Evolutionary conservation across 1,140 invertebrate genomes (phyloP).

Genomic region (Agrypnia vestita): DNA sequence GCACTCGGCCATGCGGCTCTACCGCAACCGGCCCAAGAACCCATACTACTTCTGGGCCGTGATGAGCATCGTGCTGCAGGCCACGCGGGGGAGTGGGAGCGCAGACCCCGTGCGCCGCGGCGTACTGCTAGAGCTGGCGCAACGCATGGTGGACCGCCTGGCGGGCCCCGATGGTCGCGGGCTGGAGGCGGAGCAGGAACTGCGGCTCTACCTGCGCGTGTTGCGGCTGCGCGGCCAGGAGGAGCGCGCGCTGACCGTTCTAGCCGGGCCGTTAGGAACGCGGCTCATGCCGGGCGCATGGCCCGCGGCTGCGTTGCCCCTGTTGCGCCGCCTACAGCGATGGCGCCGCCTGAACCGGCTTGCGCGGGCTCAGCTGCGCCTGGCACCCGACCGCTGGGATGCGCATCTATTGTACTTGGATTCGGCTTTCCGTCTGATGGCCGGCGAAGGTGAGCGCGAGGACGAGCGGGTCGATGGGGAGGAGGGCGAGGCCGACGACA

Average conservation of each 20-base stretch:
- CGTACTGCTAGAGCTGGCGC: slow-evolving; percentile 88
- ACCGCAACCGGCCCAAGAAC: slow-evolving; percentile 93
- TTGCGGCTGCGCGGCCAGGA: slow-evolving; percentile 89
- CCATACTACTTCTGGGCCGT: slow-evolving; percentile 99
- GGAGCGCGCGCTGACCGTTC: slow-evolving; percentile 85
- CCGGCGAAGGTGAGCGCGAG: slow-evolving; percentile 54
- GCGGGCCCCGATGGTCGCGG: slow-evolving; percentile 81
- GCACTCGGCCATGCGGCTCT: slow-evolving; percentile 89
- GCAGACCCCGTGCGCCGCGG: slow-evolving; percentile 73
- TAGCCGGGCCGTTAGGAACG: slow-evolving; percentile 83
- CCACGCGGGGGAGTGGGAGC: slow-evolving; percentile 67
- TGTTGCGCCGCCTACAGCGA: slow-evolving; percentile 81
- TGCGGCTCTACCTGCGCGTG: slow-evolving; percentile 92
- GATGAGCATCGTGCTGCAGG: slow-evolving; percentile 95
- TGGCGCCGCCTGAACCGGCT: slow-evolving; percentile 83
- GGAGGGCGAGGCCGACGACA: slow-evolving; percentile 65
- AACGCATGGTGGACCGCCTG: slow-evolving; percentile 89
- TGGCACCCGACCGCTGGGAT: slow-evolving; percentile 85
- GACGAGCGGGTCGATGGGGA: slow-evolving; percentile 33
- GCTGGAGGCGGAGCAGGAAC: slow-evolving; percentile 95
- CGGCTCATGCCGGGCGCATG: slow-evolving; percentile 77
- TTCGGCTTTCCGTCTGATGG: slow-evolving; percentile 76
- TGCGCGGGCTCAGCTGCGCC: slow-evolving; percentile 79
- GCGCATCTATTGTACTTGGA: slow-evolving; percentile 83
- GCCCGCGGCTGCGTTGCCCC: slow-evolving; percentile 80